Evolutionary conservation across 2,113 vertebrate species (phyloP), one percentile per base, ranked within the genome.

Genomic region (Struthidea cinerea): DNA sequence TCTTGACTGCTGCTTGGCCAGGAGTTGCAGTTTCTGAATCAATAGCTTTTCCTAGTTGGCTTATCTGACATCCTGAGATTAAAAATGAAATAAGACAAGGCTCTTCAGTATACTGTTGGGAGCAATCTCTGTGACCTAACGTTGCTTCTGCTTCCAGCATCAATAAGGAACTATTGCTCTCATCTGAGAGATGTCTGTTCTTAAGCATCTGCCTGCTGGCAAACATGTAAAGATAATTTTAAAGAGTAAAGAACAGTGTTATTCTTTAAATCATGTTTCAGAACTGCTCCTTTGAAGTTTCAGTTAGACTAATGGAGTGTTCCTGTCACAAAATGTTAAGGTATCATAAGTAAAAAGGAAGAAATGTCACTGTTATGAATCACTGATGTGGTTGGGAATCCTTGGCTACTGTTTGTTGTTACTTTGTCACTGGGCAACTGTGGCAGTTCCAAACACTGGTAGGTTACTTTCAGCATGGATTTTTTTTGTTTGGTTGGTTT

Each of bases 21-120:
- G 76, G 37, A 92, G 55, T 77, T 79, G 69, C 71, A 88, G 49
- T 74, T 93, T 86, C 18, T 95, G 73, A 90, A 90, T 95, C 84
- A 74, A 65, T 93, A 94, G 67, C 37, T 87, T 81, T 90, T 84
- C 56, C 60, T 94, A 41, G 88, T 44, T 93, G 86, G 65, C 42
- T 82, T 84, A 15, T 79, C 50, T 94, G 91, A 90, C 63, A 83
- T 83, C 33, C 56, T 88, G 61, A 97, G 69, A 75, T 96, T 47
- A 94, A 85, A 96, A 81, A 81, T 77, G 14, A 85, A 91, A 11
- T 60, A 90, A 86, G 68, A 84, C 39, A 64, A 85, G 68, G 56
- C 42, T 95, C 53, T 86, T 69, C 61, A 86, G 42, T 90, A 13
- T 65, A 6, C 49, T 70, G 1, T 39, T 76, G 67, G 88, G 92